These are phyloP conservation scores for Notamacropus eugenii DNA, from an alignment of 2,797 vertebrate genomes.

Conservation along the genomic window DNA sequence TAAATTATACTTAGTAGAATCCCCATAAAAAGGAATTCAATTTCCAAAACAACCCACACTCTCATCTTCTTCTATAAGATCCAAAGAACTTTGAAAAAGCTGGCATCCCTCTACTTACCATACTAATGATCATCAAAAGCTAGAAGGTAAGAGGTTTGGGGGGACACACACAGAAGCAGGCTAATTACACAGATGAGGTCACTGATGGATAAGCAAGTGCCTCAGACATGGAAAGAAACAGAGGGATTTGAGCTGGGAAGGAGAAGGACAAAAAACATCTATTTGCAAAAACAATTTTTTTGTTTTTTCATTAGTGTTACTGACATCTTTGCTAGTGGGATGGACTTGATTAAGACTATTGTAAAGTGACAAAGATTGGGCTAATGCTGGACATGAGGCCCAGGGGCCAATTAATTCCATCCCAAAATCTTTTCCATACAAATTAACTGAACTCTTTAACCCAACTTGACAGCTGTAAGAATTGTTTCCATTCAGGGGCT, in stretches of 20 bases:
- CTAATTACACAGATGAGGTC: conserved; percentile 71
- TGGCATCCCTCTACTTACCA: conserved; percentile 15
- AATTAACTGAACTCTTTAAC: not conserved
- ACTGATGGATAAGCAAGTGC: conserved; percentile 55
- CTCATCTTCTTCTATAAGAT: conserved; percentile 33
- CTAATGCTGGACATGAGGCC: conserved; percentile 9
- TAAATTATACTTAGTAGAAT: conserved; percentile 35
- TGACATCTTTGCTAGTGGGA: not conserved
- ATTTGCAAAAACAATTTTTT: conserved; percentile 39
- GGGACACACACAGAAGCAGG: conserved; percentile 30
- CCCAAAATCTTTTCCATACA: conserved; percentile 25
- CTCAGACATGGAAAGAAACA: conserved; percentile 28
- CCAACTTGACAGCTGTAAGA: conserved; percentile 10
- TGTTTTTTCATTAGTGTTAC: conserved; percentile 6
- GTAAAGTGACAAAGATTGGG: not conserved
- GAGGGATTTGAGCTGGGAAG: conserved; percentile 46
- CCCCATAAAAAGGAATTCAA: not conserved
- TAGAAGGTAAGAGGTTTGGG: conserved; percentile 55
- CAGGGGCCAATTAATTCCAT: conserved; percentile 7
- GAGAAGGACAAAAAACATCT: conserved; percentile 48
- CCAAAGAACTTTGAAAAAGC: conserved; percentile 29
- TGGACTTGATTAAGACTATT: not conserved
- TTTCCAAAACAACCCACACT: conserved; percentile 56
- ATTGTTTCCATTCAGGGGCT: conserved; percentile 20
- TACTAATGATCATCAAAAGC: conserved; percentile 49